Conservation (phyloP, 2,888 invertebrate genomes). For the Drosophila atripex region DNA sequence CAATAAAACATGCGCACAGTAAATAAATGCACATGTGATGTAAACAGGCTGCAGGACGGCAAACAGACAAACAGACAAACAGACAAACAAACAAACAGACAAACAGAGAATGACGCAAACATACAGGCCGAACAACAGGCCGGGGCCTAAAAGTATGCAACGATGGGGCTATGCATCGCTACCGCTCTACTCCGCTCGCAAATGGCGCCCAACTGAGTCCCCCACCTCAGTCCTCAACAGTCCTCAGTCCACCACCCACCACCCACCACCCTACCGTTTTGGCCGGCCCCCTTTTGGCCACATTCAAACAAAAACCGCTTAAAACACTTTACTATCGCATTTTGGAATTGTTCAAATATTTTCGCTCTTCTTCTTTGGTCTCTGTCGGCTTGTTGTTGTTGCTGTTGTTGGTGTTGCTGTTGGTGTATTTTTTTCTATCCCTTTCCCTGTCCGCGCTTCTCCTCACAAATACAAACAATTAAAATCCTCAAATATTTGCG, state of each 20-base stretch:
- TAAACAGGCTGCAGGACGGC: slow-evolving; percentile 49
- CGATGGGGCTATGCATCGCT: no score
- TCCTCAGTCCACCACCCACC: no score
- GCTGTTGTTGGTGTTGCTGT: slow-evolving; percentile 17
- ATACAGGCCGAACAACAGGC: slow-evolving; percentile 10
- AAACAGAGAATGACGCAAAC: slow-evolving; percentile 1
- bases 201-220: not conserved
- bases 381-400: slow-evolving; percentile 10
- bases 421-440: slow-evolving; percentile 49
- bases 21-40: slow-evolving; percentile 62
- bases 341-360: slow-evolving; percentile 79
- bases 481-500: slow-evolving; percentile 78
- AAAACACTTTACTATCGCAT: slow-evolving; percentile 80
- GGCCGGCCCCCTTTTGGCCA: slow-evolving; percentile 11
- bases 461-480: slow-evolving; percentile 72
- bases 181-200: not conserved
- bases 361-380: slow-evolving; percentile 44
- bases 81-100: slow-evolving; percentile 41
- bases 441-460: not conserved
- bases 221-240: no score
- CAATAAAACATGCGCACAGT: slow-evolving; percentile 76
- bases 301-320: slow-evolving; percentile 78
- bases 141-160: slow-evolving; percentile 72
- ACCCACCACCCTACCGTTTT: no score
- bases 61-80: slow-evolving; percentile 31